Conservation (phyloP, 2,797 vertebrate species). For the Hydrolagus colliei region DNA sequence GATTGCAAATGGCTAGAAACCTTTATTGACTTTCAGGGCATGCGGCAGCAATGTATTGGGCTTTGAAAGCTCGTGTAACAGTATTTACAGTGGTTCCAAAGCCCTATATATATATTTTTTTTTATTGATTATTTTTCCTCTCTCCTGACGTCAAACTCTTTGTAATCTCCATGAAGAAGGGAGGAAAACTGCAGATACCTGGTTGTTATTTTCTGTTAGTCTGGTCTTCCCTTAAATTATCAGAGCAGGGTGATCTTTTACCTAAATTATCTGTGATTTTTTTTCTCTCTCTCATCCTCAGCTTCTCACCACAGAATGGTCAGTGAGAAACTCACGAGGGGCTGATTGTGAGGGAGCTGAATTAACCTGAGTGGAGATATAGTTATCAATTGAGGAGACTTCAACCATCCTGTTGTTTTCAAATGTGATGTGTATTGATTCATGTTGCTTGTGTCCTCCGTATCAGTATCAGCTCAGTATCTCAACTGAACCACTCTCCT, state of each 20-base stretch:
- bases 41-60: neutral
- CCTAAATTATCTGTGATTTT: neutral
- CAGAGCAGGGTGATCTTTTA: neutral
- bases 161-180: neutral
- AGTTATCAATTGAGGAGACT: slow-evolving; percentile 20
- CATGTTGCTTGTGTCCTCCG: neutral
- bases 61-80: neutral
- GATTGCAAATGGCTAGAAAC: neutral
- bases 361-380: slow-evolving; percentile 5
- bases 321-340: neutral
- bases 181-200: neutral
- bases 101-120: neutral
- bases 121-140: neutral
- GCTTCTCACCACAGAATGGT: neutral
- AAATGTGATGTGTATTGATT: slow-evolving; percentile 24
- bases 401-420: slow-evolving; percentile 19
- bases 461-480: neutral
- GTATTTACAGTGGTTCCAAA: neutral
- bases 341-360: neutral
- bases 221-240: neutral
- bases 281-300: neutral
- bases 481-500: neutral
- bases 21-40: neutral
- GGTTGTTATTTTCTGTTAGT: neutral
- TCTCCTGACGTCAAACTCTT: too few species aligned